Conservation (phyloP, 2,797 vertebrate genomes). For the Ambastaia sidthimunki region DNA sequence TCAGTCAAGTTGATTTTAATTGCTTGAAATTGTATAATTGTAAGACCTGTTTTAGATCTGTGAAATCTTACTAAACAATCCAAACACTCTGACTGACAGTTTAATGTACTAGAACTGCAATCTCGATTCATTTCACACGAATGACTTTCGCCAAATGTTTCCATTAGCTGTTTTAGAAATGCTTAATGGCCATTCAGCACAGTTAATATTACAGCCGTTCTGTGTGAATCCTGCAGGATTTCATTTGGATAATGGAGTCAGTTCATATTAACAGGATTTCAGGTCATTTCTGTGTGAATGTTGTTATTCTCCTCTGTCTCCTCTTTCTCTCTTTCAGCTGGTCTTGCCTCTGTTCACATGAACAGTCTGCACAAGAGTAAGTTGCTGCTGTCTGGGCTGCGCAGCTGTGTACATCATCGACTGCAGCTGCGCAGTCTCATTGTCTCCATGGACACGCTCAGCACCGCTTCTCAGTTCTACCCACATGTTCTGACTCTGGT, state of each 20-base stretch:
- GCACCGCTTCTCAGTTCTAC: slow-evolving; percentile 76
- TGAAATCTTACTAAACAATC: background rate
- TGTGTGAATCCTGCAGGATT: background rate
- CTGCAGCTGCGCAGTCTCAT: slow-evolving; percentile 76
- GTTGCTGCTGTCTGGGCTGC: slow-evolving; percentile 78
- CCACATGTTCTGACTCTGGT: slow-evolving; percentile 78
- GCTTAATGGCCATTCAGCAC: background rate
- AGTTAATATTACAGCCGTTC: background rate
- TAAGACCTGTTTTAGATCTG: background rate
- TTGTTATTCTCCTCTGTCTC: background rate
- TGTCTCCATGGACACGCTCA: slow-evolving; percentile 73
- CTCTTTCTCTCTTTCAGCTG: slow-evolving; percentile 67
- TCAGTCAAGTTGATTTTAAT: background rate
- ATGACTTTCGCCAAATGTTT: background rate
- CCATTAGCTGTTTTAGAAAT: background rate
- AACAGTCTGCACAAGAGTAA: slow-evolving; percentile 83
- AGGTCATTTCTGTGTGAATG: background rate
- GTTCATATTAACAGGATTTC: background rate
- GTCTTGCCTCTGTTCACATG: slow-evolving; percentile 80
- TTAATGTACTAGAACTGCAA: background rate
- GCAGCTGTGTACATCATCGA: slow-evolving; percentile 77
- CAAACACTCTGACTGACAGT: slow-evolving; percentile 1
- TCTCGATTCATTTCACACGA: background rate
- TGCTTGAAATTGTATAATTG: background rate
- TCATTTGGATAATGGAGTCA: background rate